These are phyloP conservation scores for Mechanitis messenoides DNA, from an alignment of 2,888 invertebrate species.

Conservation along the genomic window DNA sequence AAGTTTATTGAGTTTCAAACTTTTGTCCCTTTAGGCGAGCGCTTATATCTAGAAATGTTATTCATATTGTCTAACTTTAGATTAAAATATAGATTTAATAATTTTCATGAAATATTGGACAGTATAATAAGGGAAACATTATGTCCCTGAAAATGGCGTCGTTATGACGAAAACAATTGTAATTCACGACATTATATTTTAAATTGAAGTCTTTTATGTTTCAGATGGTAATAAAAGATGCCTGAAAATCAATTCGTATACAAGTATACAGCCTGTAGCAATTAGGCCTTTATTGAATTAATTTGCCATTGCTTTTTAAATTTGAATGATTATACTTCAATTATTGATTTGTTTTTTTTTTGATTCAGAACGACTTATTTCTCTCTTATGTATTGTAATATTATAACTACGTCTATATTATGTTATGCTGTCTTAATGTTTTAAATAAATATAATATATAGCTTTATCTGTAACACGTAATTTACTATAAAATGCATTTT, in stretches of 20 bases:
- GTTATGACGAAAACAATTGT: too few species aligned
- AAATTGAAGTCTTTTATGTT: background rate
- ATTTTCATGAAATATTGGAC: background rate
- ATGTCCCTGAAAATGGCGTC: too few species aligned
- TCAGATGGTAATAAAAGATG: constrained; percentile 17
- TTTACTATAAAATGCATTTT: constrained; percentile 24
- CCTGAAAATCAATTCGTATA: constrained; percentile 29
- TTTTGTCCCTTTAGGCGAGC: constrained; percentile 46
- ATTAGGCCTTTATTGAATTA: constrained; percentile 43
- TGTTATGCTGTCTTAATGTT: too few species aligned
- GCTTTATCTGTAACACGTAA: constrained; percentile 33
- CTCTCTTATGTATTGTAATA: too few species aligned
- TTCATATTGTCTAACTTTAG: constrained; percentile 34
- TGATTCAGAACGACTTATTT: too few species aligned
- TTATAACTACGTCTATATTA: too few species aligned
- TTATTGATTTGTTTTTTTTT: constrained; percentile 40
- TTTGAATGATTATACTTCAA: constrained; percentile 61
- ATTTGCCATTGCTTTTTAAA: constrained; percentile 61
- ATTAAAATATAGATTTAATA: constrained; percentile 31
- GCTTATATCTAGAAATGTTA: constrained; percentile 34
- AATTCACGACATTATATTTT: too few species aligned
- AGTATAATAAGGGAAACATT: too few species aligned
- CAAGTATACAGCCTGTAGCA: constrained; percentile 20
- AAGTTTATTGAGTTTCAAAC: constrained; percentile 66
- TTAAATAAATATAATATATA: constrained; percentile 14